A percentile compares a stretch with the other conserved stretches of the same genome.
Evolutionary conservation across 2,888 invertebrate species (phyloP).

Genomic region (Drosophila phalerata): DNA sequence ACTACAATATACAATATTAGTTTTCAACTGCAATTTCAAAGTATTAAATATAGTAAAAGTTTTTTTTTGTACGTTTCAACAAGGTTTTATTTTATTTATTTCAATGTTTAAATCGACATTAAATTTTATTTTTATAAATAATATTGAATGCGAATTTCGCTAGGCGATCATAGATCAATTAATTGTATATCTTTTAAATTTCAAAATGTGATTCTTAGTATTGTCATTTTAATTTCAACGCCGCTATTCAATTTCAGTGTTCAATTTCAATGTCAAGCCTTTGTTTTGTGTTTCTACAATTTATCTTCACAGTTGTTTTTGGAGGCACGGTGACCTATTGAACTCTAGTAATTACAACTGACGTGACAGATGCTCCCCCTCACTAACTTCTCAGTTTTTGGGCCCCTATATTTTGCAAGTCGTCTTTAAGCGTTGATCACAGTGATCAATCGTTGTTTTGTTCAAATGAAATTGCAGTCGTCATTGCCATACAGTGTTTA

Average conservation of each 20-base stretch:
- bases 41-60: too few species aligned
- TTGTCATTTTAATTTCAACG: not conserved
- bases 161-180: too few species aligned
- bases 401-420: not conserved
- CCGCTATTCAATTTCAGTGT: conserved; percentile 2
- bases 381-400: not conserved
- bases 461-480: conserved; percentile 56
- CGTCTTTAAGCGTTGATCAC: conserved; percentile 29
- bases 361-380: conserved; percentile 13
- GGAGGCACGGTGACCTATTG: conserved; percentile 36
- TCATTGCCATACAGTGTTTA: conserved; percentile 51
- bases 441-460: conserved; percentile 32
- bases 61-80: too few species aligned
- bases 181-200: not conserved
- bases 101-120: not conserved
- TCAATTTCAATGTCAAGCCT: conserved; percentile 2
- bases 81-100: too few species aligned
- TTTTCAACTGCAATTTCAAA: not conserved
- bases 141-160: too few species aligned
- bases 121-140: not conserved
- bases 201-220: not conserved
- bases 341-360: conserved; percentile 13
- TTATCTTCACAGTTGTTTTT: not conserved
- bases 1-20: not conserved
- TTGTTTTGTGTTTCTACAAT: not conserved